Conservation (phyloP, 1,140 invertebrate genomes). For the Sesamia nonagrioides region DNA sequence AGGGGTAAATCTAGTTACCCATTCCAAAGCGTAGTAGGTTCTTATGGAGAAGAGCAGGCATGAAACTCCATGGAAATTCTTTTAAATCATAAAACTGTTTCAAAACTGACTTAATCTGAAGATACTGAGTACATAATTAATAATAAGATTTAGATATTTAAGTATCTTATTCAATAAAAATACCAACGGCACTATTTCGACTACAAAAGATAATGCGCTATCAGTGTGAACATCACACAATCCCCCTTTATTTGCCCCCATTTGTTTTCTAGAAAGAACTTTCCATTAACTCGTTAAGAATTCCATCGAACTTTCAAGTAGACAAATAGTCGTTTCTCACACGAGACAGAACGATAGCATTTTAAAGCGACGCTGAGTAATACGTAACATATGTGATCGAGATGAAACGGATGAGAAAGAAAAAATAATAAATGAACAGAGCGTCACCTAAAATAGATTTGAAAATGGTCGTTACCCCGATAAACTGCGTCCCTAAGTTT, state of each 20-base stretch:
- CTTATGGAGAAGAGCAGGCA: no score
- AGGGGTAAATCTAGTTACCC: no score
- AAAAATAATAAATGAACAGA: constrained; percentile 84
- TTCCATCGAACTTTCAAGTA: constrained; percentile 52
- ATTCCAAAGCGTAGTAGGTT: no score
- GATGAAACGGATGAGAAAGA: constrained; percentile 74
- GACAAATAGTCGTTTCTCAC: constrained; percentile 74
- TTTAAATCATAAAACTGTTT: no score
- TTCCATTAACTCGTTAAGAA: constrained; percentile 41
- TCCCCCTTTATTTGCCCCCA: not conserved
- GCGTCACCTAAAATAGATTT: constrained; percentile 82
- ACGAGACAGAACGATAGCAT: constrained; percentile 73
- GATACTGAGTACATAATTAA: no score
- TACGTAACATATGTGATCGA: constrained; percentile 77
- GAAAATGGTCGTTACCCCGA: constrained; percentile 83
- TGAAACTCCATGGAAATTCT: no score
- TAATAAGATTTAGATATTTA: no score
- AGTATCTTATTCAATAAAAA: not conserved
- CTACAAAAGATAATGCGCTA: not conserved
- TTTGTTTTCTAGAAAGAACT: constrained; percentile 8
- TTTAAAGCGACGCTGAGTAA: constrained; percentile 75
- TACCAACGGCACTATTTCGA: not conserved
- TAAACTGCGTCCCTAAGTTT: constrained; percentile 76
- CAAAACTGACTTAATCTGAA: no score
- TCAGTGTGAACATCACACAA: not conserved